These are phyloP conservation scores for Plagiodera versicolora DNA, from an alignment of 2,888 invertebrate genomes.

Conservation along the genomic window DNA sequence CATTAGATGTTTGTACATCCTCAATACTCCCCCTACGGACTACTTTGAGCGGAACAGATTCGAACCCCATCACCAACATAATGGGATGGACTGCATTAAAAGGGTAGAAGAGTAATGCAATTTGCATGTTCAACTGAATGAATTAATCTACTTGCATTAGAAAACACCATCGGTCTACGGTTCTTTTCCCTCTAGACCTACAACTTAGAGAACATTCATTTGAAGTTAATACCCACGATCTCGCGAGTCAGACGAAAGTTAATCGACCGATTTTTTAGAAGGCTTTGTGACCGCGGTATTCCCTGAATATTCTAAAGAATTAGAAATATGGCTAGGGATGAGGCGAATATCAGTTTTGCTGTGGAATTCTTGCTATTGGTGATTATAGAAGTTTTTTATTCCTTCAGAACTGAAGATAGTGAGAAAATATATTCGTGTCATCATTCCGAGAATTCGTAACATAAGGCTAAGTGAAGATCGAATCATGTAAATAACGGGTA, in stretches of 20 bases:
- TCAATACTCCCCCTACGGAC: not conserved
- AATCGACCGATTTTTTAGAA: not conserved
- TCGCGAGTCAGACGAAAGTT: not conserved
- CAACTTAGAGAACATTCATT: not conserved
- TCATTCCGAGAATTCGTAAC: too few relatives aligned
- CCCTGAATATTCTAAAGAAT: not conserved
- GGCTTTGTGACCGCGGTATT: not conserved
- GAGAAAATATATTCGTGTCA: too few relatives aligned
- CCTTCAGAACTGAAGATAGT: too few relatives aligned
- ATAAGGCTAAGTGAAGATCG: too few relatives aligned
- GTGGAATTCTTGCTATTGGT: too few relatives aligned
- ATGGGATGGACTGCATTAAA: conserved; percentile 1
- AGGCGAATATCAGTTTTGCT: too few relatives aligned
- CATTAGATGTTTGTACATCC: not conserved
- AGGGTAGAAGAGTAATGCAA: conserved; percentile 1
- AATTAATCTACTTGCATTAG: conserved; percentile 1
- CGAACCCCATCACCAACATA: not conserved
- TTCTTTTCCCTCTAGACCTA: not conserved
- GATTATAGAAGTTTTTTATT: too few relatives aligned
- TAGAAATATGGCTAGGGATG: too few relatives aligned
- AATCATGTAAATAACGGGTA: too few relatives aligned
- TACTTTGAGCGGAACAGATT: not conserved
- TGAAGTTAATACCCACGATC: not conserved
- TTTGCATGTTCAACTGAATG: conserved; percentile 1
- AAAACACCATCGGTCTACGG: not conserved